Evolutionary conservation across 2,888 invertebrate species (phyloP), one percentile per base, ranked within the genome.

Genomic region (Entomobrya proxima): DNA sequence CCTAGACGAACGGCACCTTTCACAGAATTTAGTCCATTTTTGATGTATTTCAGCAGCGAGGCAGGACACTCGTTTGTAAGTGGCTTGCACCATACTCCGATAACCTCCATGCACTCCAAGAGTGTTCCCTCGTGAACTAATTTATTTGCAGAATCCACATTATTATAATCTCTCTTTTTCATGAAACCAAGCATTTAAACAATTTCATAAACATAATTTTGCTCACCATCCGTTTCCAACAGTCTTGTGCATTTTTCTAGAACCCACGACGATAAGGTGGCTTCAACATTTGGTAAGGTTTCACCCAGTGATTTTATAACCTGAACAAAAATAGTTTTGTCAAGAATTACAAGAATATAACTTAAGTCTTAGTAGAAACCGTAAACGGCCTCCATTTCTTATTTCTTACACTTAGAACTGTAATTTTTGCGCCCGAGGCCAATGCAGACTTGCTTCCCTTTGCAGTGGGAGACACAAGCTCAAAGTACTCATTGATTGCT

Each of bases 121-220:
- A 98, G 92, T 0, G 97, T 97, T 91, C 96, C 96, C 92, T 98
- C 98, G 92, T 98, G 98, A 40, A 96, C 96, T 93, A 90, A 13
- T 89, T 69, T 89, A 89, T 9, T 7, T 55, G 9, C 9, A 40
- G 7, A 40, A 11, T 7, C 15, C n/a, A n/a, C n/a, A n/a, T n/a
- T n/a, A n/a, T n/a, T n/a, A n/a, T n/a, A n/a, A n/a, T n/a, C n/a
- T n/a, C n/a, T n/a, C n/a, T n/a, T n/a, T n/a, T n/a, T n/a, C n/a
- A n/a, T n/a, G n/a, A n/a, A n/a, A n/a, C n/a, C n/a, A n/a, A n/a
- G n/a, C n/a, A n/a, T n/a, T n/a, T n/a, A n/a, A n/a, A n/a, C n/a
- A n/a, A n/a, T n/a, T n/a, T n/a, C n/a, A n/a, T n/a, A n/a, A n/a
- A n/a, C n/a, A n/a, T n/a, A n/a, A 21, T 55, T 27, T 58, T 61